Base-by-base conservation (phyloP, 1,140 invertebrate genomes). In the Nasonia longicornis region DNA sequence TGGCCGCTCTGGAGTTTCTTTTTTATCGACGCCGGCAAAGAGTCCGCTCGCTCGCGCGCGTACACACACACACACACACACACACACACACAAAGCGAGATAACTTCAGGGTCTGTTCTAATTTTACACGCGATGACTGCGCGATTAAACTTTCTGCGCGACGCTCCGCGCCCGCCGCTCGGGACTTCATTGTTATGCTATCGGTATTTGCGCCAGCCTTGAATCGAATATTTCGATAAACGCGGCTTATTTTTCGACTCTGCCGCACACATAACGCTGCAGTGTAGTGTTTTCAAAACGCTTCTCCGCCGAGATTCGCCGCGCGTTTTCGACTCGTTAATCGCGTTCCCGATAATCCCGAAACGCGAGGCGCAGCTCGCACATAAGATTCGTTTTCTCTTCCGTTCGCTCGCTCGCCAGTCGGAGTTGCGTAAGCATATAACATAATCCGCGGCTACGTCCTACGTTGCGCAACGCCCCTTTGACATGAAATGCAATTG, bases 401-500 rank as follows among this genome's bases (percentile, higher is more conserved):
- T 70, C 26, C 64, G 75, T 7, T 35, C n/a, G 11, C 11, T 16
- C 22, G 29, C 26, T 7, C 67, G 31, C 26, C 26, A 1, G 26
- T 26, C 12, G n/a, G 6, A 35, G 67, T 79, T 80, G 26, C 58
- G 31, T 42, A 74, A 74, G 48, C 38, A n/a, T 29, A 26, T 14
- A 79, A 35, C 31, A 71, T 71, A 71, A 79, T 79, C 48, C 26
- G 4, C 63, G n/a, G n/a, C 29, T 31, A 67, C 63, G 12, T 77
- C 64, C 42, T 52, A 70, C 26, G 45, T 52, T 79, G n/a, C 69
- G 42, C 7, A 71, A 71, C 16, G 12, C n/a, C 70, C 70, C 52
- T 72, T 72, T 63, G 77, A 58, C 77, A 72, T 42, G 29, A 72
- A 72, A 38, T 79, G 48, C 77, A 63, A 63, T 72, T 71, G 48